These are phyloP conservation scores for Parnassius orleans DNA, from an alignment of 2,888 invertebrate genomes.

Conservation along the genomic window DNA sequence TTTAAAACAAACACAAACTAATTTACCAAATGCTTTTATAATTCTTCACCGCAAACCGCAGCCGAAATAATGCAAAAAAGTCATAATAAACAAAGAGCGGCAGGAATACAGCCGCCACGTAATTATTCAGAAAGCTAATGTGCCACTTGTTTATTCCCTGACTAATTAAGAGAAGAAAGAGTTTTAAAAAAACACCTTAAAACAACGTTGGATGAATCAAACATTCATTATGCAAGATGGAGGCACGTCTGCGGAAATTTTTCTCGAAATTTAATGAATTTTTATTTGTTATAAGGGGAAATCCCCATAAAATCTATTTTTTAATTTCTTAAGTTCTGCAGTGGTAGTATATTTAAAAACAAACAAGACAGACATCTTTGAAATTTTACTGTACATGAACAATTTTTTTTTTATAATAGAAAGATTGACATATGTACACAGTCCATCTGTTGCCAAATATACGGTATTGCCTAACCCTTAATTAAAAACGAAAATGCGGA, in stretches of 20 bases:
- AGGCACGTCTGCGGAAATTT: constrained; percentile 49
- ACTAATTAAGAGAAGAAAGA: constrained; percentile 77
- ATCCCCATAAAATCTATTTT: constrained; percentile 31
- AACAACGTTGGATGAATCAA: constrained; percentile 65
- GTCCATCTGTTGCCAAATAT: too few species aligned
- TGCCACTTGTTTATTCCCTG: constrained; percentile 77
- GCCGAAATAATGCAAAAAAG: constrained; percentile 52
- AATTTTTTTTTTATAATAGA: too few species aligned
- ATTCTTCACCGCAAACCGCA: constrained; percentile 68
- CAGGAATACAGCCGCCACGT: constrained; percentile 53
- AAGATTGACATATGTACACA: too few species aligned
- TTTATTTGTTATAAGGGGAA: constrained; percentile 39
- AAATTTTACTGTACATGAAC: too few species aligned
- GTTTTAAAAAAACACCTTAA: constrained; percentile 66
- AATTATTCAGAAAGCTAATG: constrained; percentile 78
- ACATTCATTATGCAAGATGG: constrained; percentile 65
- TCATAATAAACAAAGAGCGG: constrained; percentile 38
- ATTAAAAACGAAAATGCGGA: too few species aligned
- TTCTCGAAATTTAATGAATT: constrained; percentile 45
- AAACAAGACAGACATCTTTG: too few species aligned
- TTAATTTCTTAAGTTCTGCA: constrained; percentile 16
- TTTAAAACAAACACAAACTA: constrained; percentile 50
- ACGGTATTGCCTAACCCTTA: too few species aligned
- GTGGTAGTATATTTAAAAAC: not conserved
- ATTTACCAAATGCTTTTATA: constrained; percentile 73